phyloP scores from a whole-genome alignment of 2,113 vertebrate species.

The Camelus dromedarius region DNA sequence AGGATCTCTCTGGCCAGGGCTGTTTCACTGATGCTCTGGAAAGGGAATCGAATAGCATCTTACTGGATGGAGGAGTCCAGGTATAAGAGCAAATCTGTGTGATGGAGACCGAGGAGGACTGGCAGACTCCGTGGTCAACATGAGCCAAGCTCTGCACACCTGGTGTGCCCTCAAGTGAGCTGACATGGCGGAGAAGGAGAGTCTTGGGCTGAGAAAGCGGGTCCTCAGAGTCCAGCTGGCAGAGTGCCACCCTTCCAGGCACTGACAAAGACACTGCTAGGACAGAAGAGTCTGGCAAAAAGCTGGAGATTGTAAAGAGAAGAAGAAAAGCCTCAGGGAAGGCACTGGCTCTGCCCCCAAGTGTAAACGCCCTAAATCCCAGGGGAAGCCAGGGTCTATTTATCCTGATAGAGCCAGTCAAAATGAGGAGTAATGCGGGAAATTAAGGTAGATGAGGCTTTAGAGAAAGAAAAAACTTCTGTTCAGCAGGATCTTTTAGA shows the following conservation, averaged over 20 bases:
- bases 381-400: neutral
- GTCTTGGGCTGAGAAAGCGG: fast-evolving
- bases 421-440: neutral
- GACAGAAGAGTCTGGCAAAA: conserved; percentile 29
- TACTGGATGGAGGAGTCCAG: neutral
- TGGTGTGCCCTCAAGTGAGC: neutral
- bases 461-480: conserved; percentile 59
- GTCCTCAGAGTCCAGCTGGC: neutral
- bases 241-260: neutral
- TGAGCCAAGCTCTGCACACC: neutral
- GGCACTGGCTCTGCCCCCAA: neutral
- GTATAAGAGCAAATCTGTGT: neutral
- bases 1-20: neutral
- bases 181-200: neutral
- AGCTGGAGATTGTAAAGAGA: conserved; percentile 21
- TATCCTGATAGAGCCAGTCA: neutral
- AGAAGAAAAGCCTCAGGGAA: conserved; percentile 15
- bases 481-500: conserved; percentile 47
- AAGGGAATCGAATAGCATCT: neutral
- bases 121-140: neutral
- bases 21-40: conserved; percentile 28
- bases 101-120: neutral
- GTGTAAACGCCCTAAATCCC: neutral
- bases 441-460: conserved; percentile 62
- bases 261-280: conserved; percentile 7